Base-by-base conservation (phyloP, 2,888 invertebrate species). In the Arenicola marina region DNA sequence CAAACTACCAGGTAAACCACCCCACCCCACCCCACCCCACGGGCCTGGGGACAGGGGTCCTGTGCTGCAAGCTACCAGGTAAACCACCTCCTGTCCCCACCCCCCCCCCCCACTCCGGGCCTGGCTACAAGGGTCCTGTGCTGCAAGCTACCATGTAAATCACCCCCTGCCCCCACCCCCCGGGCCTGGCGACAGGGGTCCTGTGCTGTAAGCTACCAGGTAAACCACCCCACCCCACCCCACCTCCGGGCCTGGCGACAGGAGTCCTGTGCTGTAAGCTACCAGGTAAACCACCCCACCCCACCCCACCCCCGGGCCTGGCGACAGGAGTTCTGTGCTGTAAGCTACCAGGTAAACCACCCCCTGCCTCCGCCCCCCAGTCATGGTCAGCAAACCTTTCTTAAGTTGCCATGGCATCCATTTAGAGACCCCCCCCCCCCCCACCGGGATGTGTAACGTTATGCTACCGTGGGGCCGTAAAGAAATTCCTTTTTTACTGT, bases 271-370 rank as follows among this genome's bases (percentile, higher is more conserved):
- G 81, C 67, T 81, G 81, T 69, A 73, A 73, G 34, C 48, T 48
- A 7, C 48, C 48, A 24, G 48, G 48, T 48, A 24, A 48, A n/a
- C n/a, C n/a, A n/a, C n/a, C n/a, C 11, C 43, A 15, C n/a, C n/a
- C n/a, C n/a, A n/a, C n/a, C 51, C 77, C 76, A 66, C 72, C 73
- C 51, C 68, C 72, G 2, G 73, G 72, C 48, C 57, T 76, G 2
- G 73, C 74, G n/a, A 71, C 75, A 31, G 80, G 79, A 1, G 76
- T 78, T 4, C 69, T 80, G 51, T 80, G 81, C 67, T 81, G 81
- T 69, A 73, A 73, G 34, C 48, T 48, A 7, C 48, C 48, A 24
- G 48, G 48, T 48, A 24, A 48, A n/a, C 11, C n/a, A n/a, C n/a
- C 43, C 43, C 43, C n/a, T n/a, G 11, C 43, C n/a, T n/a, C n/a